These are phyloP conservation scores for Homarus americanus DNA, from an alignment of 1,140 invertebrate genomes.

Conservation along the genomic window DNA sequence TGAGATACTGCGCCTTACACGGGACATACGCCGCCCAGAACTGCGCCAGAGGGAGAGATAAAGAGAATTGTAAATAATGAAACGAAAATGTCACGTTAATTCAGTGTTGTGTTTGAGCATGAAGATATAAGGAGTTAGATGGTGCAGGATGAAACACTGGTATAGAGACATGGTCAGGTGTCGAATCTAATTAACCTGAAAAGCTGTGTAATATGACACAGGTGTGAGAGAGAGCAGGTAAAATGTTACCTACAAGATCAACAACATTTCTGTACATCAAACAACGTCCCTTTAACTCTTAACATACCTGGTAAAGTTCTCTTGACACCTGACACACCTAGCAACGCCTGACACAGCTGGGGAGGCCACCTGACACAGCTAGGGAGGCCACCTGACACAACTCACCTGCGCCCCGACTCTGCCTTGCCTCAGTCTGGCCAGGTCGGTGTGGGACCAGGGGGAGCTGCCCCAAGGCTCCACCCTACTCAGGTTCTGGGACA, in stretches of 20 bases:
- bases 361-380: too few relatives aligned
- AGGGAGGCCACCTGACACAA: too few relatives aligned
- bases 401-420: slow-evolving; percentile 90
- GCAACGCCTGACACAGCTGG: too few relatives aligned
- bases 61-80: background rate
- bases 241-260: too few relatives aligned
- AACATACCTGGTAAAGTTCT: background rate
- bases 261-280: too few relatives aligned
- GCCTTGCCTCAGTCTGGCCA: slow-evolving; percentile 88
- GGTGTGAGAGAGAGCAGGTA: too few relatives aligned
- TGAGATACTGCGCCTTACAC: slow-evolving; percentile 78
- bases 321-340: background rate
- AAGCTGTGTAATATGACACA: too few relatives aligned
- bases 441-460: slow-evolving; percentile 83
- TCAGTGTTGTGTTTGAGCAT: background rate
- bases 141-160: too few relatives aligned
- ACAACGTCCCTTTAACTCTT: background rate
- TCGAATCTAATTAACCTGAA: too few relatives aligned
- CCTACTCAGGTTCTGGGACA: slow-evolving; percentile 84
- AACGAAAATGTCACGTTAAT: background rate
- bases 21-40: slow-evolving; percentile 79
- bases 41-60: slow-evolving; percentile 74
- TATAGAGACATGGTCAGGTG: too few relatives aligned
- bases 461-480: slow-evolving; percentile 50
- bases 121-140: too few relatives aligned